Evolutionary conservation across 2,113 vertebrate species (phyloP).

Genomic region (Cheirogaleus medius): DNA sequence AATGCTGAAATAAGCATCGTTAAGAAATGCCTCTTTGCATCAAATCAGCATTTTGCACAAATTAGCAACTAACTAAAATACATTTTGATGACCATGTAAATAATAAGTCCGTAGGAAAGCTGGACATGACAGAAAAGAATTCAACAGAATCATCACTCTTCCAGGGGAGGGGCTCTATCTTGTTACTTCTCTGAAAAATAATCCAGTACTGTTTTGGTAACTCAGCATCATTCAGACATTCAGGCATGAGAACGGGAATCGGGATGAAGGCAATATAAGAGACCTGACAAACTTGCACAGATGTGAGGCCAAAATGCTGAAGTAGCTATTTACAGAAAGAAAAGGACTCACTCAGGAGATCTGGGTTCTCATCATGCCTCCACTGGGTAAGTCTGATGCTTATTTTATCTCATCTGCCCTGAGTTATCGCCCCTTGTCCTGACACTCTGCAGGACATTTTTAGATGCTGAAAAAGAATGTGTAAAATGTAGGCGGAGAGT

Average conservation of each 20-base stretch:
- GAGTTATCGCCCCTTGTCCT: neutral
- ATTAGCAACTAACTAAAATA: conserved; percentile 23
- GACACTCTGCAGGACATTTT: neutral
- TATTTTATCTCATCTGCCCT: neutral
- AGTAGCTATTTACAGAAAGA: neutral
- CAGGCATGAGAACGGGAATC: neutral
- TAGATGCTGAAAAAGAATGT: conserved; percentile 22
- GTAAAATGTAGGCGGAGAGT: neutral
- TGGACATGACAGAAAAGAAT: neutral
- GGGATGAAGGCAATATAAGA: neutral
- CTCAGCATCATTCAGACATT: neutral
- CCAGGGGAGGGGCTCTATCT: neutral
- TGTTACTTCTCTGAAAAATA: neutral
- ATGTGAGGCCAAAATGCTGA: neutral
- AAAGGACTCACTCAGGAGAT: neutral
- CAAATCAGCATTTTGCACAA: neutral
- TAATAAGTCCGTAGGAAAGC: neutral
- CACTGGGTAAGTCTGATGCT: neutral
- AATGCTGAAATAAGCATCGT: conserved; percentile 35
- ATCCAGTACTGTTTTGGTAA: neutral
- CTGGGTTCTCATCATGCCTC: neutral
- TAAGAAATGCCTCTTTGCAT: neutral
- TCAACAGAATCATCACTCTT: neutral
- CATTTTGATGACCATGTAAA: conserved; percentile 1
- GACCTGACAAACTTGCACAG: neutral